Conservation (phyloP, 2,113 vertebrate genomes). For the Oplegnathus fasciatus region DNA sequence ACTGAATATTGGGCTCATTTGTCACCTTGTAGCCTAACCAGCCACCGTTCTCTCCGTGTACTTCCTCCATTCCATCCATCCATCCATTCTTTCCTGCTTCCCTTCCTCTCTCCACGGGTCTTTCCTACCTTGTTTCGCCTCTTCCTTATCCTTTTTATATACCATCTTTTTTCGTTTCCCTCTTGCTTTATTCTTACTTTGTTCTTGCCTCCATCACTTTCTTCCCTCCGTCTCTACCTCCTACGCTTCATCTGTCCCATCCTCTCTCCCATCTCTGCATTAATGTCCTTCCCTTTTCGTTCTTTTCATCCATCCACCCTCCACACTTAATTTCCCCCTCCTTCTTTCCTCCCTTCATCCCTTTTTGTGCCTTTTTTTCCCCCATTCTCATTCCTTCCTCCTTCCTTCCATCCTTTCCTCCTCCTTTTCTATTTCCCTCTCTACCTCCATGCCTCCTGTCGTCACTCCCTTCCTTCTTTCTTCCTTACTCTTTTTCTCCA, state of each 20-base stretch:
- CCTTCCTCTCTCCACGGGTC: background rate
- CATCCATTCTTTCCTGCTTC: background rate
- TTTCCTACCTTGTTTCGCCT: background rate
- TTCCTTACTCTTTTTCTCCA: background rate
- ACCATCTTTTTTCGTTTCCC: background rate
- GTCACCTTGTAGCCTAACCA: constrained; percentile 8
- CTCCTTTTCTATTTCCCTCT: background rate
- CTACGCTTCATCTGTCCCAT: background rate
- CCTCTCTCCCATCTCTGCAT: background rate
- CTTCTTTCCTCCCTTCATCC: background rate
- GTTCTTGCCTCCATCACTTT: background rate
- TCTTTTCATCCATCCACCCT: too few species aligned
- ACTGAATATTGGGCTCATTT: constrained; percentile 42
- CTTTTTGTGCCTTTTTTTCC: too few species aligned
- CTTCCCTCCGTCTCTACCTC: background rate
- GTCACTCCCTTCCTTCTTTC: background rate
- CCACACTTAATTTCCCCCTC: background rate
- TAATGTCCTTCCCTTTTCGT: background rate
- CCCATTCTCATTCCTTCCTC: too few species aligned
- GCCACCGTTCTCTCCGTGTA: background rate
- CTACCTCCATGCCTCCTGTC: background rate
- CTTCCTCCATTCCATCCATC: background rate
- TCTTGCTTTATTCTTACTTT: background rate
- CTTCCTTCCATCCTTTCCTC: background rate
- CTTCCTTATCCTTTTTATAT: background rate